These are phyloP conservation scores for Rhyacophila evoluta DNA, from an alignment of 2,888 invertebrate species.

Conservation along the genomic window DNA sequence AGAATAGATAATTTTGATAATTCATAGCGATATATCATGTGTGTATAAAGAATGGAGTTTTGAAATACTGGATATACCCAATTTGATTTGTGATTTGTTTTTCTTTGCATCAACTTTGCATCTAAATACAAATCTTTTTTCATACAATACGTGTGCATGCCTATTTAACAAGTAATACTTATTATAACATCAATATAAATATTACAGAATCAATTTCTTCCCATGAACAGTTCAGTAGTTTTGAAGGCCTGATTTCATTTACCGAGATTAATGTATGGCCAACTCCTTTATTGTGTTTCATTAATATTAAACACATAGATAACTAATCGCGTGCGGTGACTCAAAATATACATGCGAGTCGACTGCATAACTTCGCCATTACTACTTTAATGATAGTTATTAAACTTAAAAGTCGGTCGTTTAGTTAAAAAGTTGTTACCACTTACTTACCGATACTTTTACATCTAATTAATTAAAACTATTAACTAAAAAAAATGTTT, in stretches of 20 bases:
- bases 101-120: no score
- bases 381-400: neutral
- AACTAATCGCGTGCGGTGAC: neutral
- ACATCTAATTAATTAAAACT: neutral
- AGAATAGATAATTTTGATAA: no score
- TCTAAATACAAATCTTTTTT: no score
- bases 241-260: neutral
- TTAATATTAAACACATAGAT: conserved; percentile 25
- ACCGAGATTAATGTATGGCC: conserved; percentile 28
- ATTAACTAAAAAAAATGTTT: no score
- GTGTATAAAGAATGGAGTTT: no score
- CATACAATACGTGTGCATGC: no score
- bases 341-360: conserved; percentile 15
- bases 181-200: no score
- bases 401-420: neutral
- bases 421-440: neutral
- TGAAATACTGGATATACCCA: no score
- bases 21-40: no score
- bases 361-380: conserved; percentile 15
- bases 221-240: neutral
- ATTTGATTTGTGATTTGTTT: no score
- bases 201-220: no score
- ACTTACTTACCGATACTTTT: neutral
- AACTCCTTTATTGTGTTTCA: conserved; percentile 36
- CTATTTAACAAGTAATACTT: no score